Conservation (phyloP, 2,888 invertebrate species). For the Cylindroiulus punctatus region DNA sequence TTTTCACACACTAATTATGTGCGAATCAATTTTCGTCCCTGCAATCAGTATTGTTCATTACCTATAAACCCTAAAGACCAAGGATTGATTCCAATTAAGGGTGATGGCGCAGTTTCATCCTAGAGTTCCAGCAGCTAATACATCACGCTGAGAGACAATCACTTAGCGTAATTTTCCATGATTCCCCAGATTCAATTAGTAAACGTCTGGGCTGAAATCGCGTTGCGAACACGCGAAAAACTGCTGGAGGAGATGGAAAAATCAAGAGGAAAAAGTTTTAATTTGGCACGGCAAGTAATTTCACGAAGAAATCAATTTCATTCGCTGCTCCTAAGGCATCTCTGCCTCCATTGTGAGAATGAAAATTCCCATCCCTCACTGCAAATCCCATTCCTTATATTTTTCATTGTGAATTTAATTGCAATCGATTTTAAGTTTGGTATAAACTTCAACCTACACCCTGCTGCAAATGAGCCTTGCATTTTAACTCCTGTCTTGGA, state of each 20-base stretch:
- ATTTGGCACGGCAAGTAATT: not conserved
- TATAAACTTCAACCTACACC: no score
- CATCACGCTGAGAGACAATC: not conserved
- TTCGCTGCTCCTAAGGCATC: no score
- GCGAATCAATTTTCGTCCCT: not conserved
- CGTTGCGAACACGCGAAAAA: not conserved
- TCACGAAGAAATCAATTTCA: not conserved
- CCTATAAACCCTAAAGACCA: not conserved
- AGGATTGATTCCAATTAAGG: not conserved
- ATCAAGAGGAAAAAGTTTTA: not conserved
- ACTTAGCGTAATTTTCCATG: not conserved
- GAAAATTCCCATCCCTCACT: no score
- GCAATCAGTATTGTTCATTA: slow-evolving; percentile 11
- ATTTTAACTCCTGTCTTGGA: no score
- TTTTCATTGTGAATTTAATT: no score
- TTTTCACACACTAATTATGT: not conserved
- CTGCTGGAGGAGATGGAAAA: not conserved
- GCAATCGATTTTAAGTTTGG: no score
- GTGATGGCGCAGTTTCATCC: not conserved
- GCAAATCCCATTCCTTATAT: no score
- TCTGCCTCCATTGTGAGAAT: no score
- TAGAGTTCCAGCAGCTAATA: not conserved
- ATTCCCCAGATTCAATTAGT: not conserved
- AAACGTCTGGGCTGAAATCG: not conserved
- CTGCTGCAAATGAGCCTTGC: no score